Evolutionary conservation across 2,888 invertebrate species (phyloP).

Genomic region (Herminia tarsipennalis): DNA sequence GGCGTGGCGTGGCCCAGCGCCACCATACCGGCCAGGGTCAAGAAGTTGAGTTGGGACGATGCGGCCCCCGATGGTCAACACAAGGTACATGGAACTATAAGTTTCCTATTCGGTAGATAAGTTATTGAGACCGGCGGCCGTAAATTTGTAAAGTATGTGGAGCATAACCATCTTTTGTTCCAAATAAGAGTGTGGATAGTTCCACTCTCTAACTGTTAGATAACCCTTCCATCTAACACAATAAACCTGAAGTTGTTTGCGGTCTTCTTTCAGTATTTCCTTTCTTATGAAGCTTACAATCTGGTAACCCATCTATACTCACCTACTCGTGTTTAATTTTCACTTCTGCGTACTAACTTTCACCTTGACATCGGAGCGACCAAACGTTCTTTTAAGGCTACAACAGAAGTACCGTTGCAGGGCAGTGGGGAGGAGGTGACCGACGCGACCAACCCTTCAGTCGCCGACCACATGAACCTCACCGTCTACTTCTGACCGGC

Average conservation of each 20-base stretch:
- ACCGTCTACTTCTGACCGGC: conserved; percentile 88
- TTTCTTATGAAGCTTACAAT: not conserved
- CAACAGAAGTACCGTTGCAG: conserved; percentile 56
- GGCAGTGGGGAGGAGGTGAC: conserved; percentile 61
- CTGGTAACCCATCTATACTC: not conserved
- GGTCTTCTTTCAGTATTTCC: too few relatives aligned
- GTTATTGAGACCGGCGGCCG: too few relatives aligned
- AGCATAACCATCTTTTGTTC: too few relatives aligned
- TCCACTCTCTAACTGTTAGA: not conserved
- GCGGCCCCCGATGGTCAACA: conserved; percentile 33
- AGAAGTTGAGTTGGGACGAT: conserved; percentile 88
- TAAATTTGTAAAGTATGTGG: too few relatives aligned
- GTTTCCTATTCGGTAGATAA: not conserved
- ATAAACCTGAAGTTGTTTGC: too few relatives aligned
- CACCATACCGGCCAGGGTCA: conserved; percentile 89
- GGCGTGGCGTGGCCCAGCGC: conserved; percentile 88
- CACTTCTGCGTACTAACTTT: conserved; percentile 18
- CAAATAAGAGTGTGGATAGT: too few relatives aligned
- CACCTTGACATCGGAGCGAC: not conserved
- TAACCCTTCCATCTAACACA: not conserved
- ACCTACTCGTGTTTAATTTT: conserved; percentile 10
- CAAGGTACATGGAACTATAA: conserved; percentile 28
- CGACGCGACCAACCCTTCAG: conserved; percentile 71
- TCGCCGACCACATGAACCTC: conserved; percentile 87
- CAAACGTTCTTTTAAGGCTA: conserved; percentile 30